A percentile compares a stretch with the other conserved stretches of the same genome.
phyloP scores from a whole-genome alignment of 2,797 vertebrate genomes.

The Aeoliscus strigatus region DNA sequence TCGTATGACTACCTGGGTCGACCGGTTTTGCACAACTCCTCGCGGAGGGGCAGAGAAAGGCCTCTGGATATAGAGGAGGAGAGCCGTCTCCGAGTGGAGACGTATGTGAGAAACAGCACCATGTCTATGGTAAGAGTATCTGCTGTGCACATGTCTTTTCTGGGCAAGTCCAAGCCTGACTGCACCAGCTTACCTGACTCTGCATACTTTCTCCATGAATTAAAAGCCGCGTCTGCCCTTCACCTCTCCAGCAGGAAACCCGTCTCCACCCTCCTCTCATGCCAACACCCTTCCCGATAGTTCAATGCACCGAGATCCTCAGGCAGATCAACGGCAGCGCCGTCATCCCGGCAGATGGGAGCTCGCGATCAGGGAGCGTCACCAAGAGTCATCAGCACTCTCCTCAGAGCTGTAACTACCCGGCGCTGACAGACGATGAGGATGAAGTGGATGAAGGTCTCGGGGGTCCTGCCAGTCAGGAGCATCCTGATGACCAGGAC shows the following conservation, averaged over 20 bases:
- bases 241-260: constrained; percentile 49
- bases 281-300: constrained; percentile 41
- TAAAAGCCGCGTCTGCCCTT: constrained; percentile 2
- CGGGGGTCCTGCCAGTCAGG: constrained; percentile 65
- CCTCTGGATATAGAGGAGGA: constrained; percentile 44
- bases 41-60: constrained; percentile 59
- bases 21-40: constrained; percentile 67
- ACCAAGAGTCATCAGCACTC: constrained; percentile 48
- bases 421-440: constrained; percentile 59
- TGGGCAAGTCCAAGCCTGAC: constrained; percentile 35
- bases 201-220: too few relatives aligned
- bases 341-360: constrained; percentile 40
- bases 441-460: constrained; percentile 67
- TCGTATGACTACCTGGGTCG: constrained; percentile 74
- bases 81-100: constrained; percentile 59
- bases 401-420: constrained; percentile 50
- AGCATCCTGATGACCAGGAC: constrained; percentile 68
- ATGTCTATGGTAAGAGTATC: constrained; percentile 68
- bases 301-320: constrained; percentile 50
- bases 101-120: constrained; percentile 60
- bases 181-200: too few relatives aligned
- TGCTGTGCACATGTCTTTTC: too few relatives aligned
- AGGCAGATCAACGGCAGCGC: constrained; percentile 61
- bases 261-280: constrained; percentile 64
- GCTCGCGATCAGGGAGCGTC: constrained; percentile 33